A percentile compares a stretch with the other conserved stretches of the same genome.
Evolutionary conservation across 1,140 invertebrate genomes (phyloP).

Genomic region (Tetraneura akinire): DNA sequence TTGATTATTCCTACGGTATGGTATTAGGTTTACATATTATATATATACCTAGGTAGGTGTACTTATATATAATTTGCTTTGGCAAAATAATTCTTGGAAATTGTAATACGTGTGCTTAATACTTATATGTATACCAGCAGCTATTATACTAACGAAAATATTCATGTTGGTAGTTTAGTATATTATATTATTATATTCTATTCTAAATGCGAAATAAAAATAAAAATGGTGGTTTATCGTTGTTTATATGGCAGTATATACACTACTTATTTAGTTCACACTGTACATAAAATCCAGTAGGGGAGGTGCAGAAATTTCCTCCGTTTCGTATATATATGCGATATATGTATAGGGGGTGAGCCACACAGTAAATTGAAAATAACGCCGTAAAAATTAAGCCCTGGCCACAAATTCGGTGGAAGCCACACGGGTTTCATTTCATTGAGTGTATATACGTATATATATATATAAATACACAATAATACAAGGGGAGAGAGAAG

Average conservation of each 20-base stretch:
- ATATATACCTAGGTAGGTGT: no score
- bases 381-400: conserved; percentile 50
- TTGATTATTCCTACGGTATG: no score
- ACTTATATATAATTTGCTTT: no score
- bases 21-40: no score
- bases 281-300: conserved; percentile 1
- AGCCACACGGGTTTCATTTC: conserved; percentile 47
- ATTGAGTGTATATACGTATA: conserved; percentile 32
- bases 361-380: conserved; percentile 43
- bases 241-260: neutral
- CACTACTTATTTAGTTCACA: neutral
- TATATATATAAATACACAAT: conserved; percentile 25
- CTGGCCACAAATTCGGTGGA: conserved; percentile 45
- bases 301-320: neutral
- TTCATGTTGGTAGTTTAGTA: neutral
- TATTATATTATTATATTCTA: no score
- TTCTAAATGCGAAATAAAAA: conserved; percentile 12
- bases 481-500: conserved; percentile 2
- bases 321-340: neutral
- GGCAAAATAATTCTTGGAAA: no score
- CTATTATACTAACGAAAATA: neutral
- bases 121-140: neutral
- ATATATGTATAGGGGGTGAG: neutral
- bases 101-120: neutral
- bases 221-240: conserved; percentile 26